Conservation (phyloP, 2,113 vertebrate species). For the Dasypus novemcinctus region DNA sequence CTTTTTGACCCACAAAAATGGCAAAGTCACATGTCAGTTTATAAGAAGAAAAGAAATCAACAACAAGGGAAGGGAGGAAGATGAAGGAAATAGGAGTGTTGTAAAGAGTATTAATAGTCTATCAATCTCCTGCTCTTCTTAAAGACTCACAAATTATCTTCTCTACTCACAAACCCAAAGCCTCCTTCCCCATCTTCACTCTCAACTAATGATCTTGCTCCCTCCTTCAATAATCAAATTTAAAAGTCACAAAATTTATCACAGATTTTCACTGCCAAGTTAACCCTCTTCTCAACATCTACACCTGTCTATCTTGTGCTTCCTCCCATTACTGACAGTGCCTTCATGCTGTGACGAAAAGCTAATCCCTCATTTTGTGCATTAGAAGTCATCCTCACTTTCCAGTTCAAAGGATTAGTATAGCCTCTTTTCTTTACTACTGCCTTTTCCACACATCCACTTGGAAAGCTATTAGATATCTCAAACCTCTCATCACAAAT, state of each 20-base stretch:
- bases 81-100: neutral
- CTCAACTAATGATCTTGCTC: neutral
- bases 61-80: neutral
- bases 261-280: neutral
- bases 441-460: neutral
- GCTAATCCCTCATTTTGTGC: neutral
- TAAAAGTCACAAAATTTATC: neutral
- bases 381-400: neutral
- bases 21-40: neutral
- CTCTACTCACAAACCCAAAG: neutral
- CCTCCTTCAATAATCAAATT: neutral
- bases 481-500: neutral
- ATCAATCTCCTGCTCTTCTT: neutral
- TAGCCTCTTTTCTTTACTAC: neutral
- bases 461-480: neutral
- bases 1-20: neutral
- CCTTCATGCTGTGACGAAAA: neutral
- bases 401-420: neutral
- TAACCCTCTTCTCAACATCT: too few species aligned
- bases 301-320: neutral
- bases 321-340: neutral
- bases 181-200: neutral
- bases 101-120: neutral
- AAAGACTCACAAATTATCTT: neutral
- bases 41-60: neutral